Base-by-base conservation (phyloP, 2,113 vertebrate genomes). In the Cyanistes caeruleus region DNA sequence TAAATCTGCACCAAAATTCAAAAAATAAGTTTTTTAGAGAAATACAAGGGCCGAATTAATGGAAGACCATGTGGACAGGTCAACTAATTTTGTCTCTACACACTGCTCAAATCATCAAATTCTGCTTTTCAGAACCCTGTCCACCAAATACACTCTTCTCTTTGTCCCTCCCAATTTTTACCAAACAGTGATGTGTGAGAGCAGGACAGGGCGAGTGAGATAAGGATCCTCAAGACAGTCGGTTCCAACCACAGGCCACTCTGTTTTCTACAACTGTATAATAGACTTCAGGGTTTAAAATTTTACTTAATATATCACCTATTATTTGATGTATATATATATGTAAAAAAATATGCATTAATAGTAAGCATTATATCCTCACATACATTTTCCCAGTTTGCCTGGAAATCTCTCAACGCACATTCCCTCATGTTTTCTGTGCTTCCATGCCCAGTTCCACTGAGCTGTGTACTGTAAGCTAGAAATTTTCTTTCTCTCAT, bases 231-330 rank as follows among this genome's bases (percentile, higher is more conserved):
- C 3, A 1, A 25, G 15, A 63, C 2, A 2, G 5, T 15, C 3
- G 0, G 33, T 59, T 63, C 52, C 31, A 87, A 58, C 9, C 23
- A 23, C 18, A 52, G 0, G 0, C 31, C 59, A 20, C 33, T 84
- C 33, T 53, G 16, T 51, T 58, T 67, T 49, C 64, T n/a, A 27
- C 4, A 22, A 25, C 33, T 59, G 15, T 35, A 46, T 7, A 37
- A 41, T 0, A 74, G 8, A 58, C 23, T 30, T 60, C 1, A n/a
- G 39, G 15, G 62, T 67, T 35, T 4, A 4, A 35, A 49, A 28
- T 25, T 72, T 67, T 41, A 69, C 73, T 49, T 51, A 22, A 46
- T 23, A 8, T 31, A 44, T 8, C 7, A 44, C 15, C 17, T 69
- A 49, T 67, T 46, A 55, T 15, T 51, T 51, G 28, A 35, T 15